Conservation (phyloP, 2,113 vertebrate genomes). For the Tautogolabrus adspersus region DNA sequence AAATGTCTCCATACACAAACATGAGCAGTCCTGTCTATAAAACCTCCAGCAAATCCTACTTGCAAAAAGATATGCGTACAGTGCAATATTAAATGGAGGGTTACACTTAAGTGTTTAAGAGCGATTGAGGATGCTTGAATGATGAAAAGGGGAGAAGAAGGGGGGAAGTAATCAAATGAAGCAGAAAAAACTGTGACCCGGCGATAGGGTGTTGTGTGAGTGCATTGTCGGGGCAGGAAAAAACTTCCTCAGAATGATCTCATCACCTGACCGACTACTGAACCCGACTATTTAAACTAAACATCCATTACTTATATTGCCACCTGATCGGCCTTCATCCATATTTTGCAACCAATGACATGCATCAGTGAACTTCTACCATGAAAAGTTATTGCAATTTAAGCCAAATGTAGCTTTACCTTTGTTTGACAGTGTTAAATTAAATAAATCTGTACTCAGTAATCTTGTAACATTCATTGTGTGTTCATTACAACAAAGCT, state of each 20-base stretch:
- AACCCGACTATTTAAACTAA: slow-evolving; percentile 29
- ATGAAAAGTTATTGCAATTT: no score
- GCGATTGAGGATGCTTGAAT: not conserved
- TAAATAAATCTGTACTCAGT: no score
- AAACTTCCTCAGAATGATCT: slow-evolving; percentile 20
- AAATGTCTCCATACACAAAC: not conserved
- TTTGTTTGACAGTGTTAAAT: no score
- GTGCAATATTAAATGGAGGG: no score
- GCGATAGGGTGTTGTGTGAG: not conserved
- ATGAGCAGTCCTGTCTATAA: not conserved
- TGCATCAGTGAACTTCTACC: no score
- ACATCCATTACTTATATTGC: not conserved
- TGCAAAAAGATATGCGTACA: not conserved
- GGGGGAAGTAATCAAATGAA: slow-evolving; percentile 14
- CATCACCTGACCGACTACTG: slow-evolving; percentile 22
- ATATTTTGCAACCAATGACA: no score
- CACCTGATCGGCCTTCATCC: not conserved
- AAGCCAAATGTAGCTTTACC: no score
- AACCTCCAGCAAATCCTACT: slow-evolving; percentile 9
- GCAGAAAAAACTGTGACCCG: slow-evolving; percentile 20
- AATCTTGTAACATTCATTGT: no score
- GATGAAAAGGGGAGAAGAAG: not conserved
- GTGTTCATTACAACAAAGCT: no score
- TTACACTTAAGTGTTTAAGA: no score
- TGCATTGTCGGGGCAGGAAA: not conserved